Evolutionary conservation across 1,140 invertebrate genomes (phyloP).

Genomic region (Diorhabda carinulata): DNA sequence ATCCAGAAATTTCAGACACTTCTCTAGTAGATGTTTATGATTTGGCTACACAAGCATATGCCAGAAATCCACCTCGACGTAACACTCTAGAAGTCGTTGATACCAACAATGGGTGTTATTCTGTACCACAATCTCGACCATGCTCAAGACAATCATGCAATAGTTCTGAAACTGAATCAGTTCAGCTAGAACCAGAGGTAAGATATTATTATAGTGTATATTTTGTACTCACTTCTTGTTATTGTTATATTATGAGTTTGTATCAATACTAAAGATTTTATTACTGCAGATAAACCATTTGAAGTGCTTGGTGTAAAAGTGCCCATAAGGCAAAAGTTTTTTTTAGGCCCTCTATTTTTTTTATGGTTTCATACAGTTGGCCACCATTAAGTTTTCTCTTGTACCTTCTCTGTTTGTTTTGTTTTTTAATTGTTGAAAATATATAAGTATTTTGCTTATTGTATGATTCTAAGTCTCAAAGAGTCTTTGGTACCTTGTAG

Average conservation of each 20-base stretch:
- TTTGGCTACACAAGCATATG: conserved; percentile 73
- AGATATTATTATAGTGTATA: background rate
- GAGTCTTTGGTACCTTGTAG: too few relatives aligned
- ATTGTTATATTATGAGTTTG: background rate
- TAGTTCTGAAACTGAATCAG: conserved; percentile 48
- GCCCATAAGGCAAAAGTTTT: too few relatives aligned
- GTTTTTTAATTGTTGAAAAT: too few relatives aligned
- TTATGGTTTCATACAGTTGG: too few relatives aligned
- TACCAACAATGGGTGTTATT: conserved; percentile 54
- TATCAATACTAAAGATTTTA: background rate
- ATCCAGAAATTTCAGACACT: conserved; percentile 71
- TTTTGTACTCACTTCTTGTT: background rate
- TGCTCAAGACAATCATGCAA: conserved; percentile 54
- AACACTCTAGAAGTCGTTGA: conserved; percentile 65
- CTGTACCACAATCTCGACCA: conserved; percentile 67
- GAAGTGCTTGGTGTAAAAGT: too few relatives aligned
- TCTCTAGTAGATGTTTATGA: conserved; percentile 75
- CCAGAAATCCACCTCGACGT: conserved; percentile 63
- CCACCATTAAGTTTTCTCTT: too few relatives aligned
- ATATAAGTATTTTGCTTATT: too few relatives aligned
- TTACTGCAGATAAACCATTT: too few relatives aligned
- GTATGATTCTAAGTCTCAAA: too few relatives aligned
- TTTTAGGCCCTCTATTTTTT: too few relatives aligned
- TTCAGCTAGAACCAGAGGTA: conserved; percentile 40
- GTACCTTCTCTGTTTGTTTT: too few relatives aligned